Conservation (phyloP, 2,797 vertebrate genomes). For the Setipinna tenuifilis region DNA sequence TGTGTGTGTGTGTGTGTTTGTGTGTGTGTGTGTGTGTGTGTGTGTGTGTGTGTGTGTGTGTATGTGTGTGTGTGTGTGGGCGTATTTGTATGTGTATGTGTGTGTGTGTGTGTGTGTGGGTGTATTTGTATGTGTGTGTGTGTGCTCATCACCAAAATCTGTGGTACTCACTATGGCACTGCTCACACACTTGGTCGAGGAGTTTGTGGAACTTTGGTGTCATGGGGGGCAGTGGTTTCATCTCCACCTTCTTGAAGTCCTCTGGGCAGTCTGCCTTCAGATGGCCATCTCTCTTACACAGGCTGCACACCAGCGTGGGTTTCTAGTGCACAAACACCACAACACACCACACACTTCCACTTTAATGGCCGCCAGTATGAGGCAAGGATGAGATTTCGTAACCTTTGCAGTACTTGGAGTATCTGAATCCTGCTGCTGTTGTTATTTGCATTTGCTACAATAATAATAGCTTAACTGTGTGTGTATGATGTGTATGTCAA, state of each 20-base stretch:
- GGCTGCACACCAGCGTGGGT: slow-evolving; percentile 87
- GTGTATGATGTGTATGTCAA: neutral
- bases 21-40: neutral
- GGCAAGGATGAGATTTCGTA: too few relatives aligned
- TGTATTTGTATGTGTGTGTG: too few relatives aligned
- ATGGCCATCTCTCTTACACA: slow-evolving; percentile 94
- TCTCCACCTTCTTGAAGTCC: slow-evolving; percentile 92
- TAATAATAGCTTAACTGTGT: neutral
- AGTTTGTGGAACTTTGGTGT: slow-evolving; percentile 81
- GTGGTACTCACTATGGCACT: slow-evolving; percentile 85
- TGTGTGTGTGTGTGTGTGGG: too few relatives aligned
- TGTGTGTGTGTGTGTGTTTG: neutral
- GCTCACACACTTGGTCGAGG: slow-evolving; percentile 87
- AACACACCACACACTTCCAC: neutral
- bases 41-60: too few relatives aligned
- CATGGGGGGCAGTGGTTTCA: slow-evolving; percentile 83
- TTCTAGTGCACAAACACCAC: slow-evolving; percentile 71
- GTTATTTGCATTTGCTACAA: too few relatives aligned
- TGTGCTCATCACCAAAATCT: neutral
- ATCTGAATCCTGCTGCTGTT: too few relatives aligned
- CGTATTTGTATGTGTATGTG: too few relatives aligned
- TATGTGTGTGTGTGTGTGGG: too few relatives aligned
- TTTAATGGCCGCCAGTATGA: too few relatives aligned
- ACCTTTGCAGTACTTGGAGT: too few relatives aligned
- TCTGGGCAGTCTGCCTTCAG: slow-evolving; percentile 93